phyloP scores from a whole-genome alignment of 1,140 invertebrate genomes.

The Scaptomyza hsui region DNA sequence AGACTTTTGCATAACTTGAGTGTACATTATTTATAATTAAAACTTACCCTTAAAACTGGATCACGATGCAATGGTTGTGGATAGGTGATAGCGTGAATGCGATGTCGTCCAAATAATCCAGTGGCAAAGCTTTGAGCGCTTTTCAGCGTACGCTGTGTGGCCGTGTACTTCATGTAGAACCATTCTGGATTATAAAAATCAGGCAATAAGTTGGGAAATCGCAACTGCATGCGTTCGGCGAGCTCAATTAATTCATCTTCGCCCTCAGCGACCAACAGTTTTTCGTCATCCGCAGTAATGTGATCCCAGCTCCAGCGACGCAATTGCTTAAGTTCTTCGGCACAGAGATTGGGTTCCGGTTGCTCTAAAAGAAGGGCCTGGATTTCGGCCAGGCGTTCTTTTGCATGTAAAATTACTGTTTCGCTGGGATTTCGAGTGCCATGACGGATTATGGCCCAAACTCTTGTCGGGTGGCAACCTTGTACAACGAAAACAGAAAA shows the following conservation, averaged over 20 bases:
- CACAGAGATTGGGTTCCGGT: slow-evolving; percentile 51
- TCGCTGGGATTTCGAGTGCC: slow-evolving; percentile 88
- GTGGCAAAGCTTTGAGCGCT: slow-evolving; percentile 90
- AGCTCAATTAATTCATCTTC: slow-evolving; percentile 88
- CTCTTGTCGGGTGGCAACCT: slow-evolving; percentile 87
- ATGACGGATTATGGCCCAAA: slow-evolving; percentile 89
- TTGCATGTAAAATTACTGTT: slow-evolving; percentile 85
- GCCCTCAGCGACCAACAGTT: slow-evolving; percentile 87
- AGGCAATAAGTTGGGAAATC: slow-evolving; percentile 87
- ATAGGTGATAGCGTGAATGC: slow-evolving; percentile 86
- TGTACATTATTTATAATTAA: background rate
- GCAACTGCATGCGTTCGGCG: slow-evolving; percentile 87
- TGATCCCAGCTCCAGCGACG: slow-evolving; percentile 85
- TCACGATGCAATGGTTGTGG: slow-evolving; percentile 87
- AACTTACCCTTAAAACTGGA: slow-evolving; percentile 89
- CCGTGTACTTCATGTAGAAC: slow-evolving; percentile 90
- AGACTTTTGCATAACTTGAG: background rate
- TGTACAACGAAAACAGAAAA: background rate
- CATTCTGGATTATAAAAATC: slow-evolving; percentile 85
- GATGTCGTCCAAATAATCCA: slow-evolving; percentile 89
- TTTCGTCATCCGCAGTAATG: slow-evolving; percentile 84
- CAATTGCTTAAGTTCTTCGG: slow-evolving; percentile 84
- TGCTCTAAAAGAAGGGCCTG: slow-evolving; percentile 84
- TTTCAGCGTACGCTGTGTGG: slow-evolving; percentile 89
- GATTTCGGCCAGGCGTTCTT: slow-evolving; percentile 84